Conservation (phyloP, 23 tunicate genomes). For the Pegea sp. region DNA sequence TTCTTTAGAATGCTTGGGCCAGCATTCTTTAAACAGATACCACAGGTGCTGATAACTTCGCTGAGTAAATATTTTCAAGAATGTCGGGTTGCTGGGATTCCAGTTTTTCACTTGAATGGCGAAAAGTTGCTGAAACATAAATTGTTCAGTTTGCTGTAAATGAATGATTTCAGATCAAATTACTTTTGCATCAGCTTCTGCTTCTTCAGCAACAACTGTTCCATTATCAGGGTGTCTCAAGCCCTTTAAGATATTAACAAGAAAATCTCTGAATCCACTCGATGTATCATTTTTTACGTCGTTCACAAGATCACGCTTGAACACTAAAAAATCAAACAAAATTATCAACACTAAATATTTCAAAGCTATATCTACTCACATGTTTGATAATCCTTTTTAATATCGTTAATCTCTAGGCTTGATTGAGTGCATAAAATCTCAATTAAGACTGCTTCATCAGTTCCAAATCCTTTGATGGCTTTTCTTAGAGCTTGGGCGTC, state of each 20-base stretch:
- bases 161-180: background rate
- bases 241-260: slow-evolving; percentile 30
- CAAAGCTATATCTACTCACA: slow-evolving; percentile 9
- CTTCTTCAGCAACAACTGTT: slow-evolving; percentile 32
- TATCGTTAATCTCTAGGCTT: slow-evolving; percentile 31
- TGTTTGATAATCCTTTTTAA: slow-evolving; percentile 28
- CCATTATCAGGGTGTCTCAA: slow-evolving; percentile 43
- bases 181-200: slow-evolving; percentile 64
- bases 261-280: slow-evolving; percentile 53
- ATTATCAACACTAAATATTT: background rate
- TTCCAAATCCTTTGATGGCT: slow-evolving; percentile 86
- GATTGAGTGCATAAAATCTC: slow-evolving; percentile 89
- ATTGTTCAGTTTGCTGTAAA: background rate
- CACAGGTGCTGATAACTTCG: slow-evolving; percentile 72
- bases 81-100: slow-evolving; percentile 33
- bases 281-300: slow-evolving; percentile 71
- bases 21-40: slow-evolving; percentile 49
- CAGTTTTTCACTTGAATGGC: slow-evolving; percentile 42
- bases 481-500: slow-evolving; percentile 68
- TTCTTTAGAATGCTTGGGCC: slow-evolving; percentile 42
- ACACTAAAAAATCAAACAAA: slow-evolving; percentile 9
- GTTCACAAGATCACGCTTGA: slow-evolving; percentile 25
- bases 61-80: slow-evolving; percentile 56
- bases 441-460: slow-evolving; percentile 74
- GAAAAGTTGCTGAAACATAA: slow-evolving; percentile 13